Evolutionary conservation across 2,888 invertebrate species (phyloP), one percentile per base, ranked within the genome.

Genomic region (Phlogophora meticulosa): DNA sequence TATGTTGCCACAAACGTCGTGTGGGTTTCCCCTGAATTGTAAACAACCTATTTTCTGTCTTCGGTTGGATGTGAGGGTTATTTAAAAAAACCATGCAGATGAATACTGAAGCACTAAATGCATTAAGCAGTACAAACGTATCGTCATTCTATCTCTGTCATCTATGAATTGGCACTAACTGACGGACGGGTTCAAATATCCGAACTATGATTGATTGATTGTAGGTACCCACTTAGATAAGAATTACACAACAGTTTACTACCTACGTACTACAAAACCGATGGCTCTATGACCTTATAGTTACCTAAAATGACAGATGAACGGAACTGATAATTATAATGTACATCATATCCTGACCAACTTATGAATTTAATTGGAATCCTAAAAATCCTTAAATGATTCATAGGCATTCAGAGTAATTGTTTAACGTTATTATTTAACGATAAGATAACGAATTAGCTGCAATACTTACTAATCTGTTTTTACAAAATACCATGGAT

Each of bases 371-470:
- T 49, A 32, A 13, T 49, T 4, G 43, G 67, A 66, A 58, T 51
- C 11, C 45, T 9, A 28, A 58, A 65, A 69, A 34, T 9, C 13
- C 9, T 9, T 38, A 48, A n/a, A 20, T 76, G 78, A 78, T 57
- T 74, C 67, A 66, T 22, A 38, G 20, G 40, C 36, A 60, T 36
- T 55, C 28, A 22, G 9, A 36, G 34, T 34, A 62, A 49, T 15
- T 36, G 36, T 63, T 48, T 62, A 57, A n/a, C n/a, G 28, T 32
- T 42, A 40, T 24, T 40, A 7, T 51, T 77, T 71, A 46, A 45
- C 13, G 90, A 91, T 91, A 89, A 91, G 87, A 84, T 86, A 83
- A 70, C 42, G 72, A 81, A 36, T 84, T 76, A 80, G 76, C 78
- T 67, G 77, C 69, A 71, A 74, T 28, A 28, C 28, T 28, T 65